These are phyloP conservation scores for Peromyscus melanophrys DNA, from an alignment of 2,797 vertebrate genomes.

Conservation along the genomic window DNA sequence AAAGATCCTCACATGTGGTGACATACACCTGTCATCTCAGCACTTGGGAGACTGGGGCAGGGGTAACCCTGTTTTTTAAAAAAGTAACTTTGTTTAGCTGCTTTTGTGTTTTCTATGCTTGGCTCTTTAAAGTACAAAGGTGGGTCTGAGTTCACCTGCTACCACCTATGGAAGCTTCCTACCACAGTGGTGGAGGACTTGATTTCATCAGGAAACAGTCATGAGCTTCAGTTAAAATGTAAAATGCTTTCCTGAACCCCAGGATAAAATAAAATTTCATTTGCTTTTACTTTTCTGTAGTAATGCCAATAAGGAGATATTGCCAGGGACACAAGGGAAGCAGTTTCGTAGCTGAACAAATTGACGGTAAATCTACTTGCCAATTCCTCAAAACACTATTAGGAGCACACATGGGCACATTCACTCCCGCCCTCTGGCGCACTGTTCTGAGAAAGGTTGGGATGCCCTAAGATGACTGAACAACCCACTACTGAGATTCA, in stretches of 20 bases:
- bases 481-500: not conserved
- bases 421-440: not conserved
- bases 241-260: constrained; percentile 72
- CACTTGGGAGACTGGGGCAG: not conserved
- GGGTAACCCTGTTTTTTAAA: not conserved
- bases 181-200: constrained; percentile 14
- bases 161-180: constrained; percentile 64
- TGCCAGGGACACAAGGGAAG: constrained; percentile 43
- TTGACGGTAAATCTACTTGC: constrained; percentile 73
- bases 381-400: constrained; percentile 63
- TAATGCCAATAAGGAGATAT: constrained; percentile 72
- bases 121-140: constrained; percentile 45
- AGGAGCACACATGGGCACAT: not conserved
- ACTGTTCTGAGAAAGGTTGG: constrained; percentile 1
- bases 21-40: not conserved
- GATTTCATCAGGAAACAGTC: constrained; percentile 77
- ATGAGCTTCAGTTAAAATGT: constrained; percentile 74
- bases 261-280: constrained; percentile 74
- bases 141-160: constrained; percentile 29
- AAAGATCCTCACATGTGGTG: not conserved
- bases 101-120: not conserved
- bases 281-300: constrained; percentile 82
- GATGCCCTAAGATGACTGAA: not conserved
- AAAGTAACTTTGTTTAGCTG: not conserved
- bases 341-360: constrained; percentile 62